Evolutionary conservation across 2,113 vertebrate genomes (phyloP), one percentile per base, ranked within the genome.

Genomic region (Ia io): DNA sequence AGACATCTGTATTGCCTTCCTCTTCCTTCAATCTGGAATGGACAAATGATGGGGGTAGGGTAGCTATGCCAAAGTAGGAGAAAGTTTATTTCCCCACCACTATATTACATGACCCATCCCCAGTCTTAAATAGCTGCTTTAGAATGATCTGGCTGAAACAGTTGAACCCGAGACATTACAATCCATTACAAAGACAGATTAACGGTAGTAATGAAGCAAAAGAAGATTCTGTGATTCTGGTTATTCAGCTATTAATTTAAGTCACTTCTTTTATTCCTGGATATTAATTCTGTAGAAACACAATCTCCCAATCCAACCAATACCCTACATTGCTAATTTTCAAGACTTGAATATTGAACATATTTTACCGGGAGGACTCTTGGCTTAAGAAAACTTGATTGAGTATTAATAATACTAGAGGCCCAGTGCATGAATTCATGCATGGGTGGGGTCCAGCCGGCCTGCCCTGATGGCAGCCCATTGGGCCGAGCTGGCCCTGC

Each of bases 231-330:
- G 20, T 88, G 88, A 53, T 74, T 96, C 61, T 94, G 28, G n/a
- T 74, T 73, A 88, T 70, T 4, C 28, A 95, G 37, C 35, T 95
- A 61, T 95, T 74, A 94, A 59, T 91, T 89, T 95, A 59, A 59
- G 56, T 28, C 56, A 12, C 59, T 61, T 28, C 4, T 61, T 61
- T 25, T 1, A 73, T 30, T 32, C 63, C 28, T 30, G 13, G 56
- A 28, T 63, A 63, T 30, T 63, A 63, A 63, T 30, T 32, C 61
- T 6, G 0, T 32, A 63, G 61, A 63, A 63, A 63, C 28, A 63
- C 28, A 63, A 14, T 63, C 28, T 63, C 61, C 28, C 61, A 63
- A 32, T 63, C 28, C 61, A 63, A 32, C 12, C 61, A 63, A 63
- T 32, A 12, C 3, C 11, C 28, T 63, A 61, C 12, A 30, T 61